Evolutionary conservation across 2,888 invertebrate species (phyloP).

Genomic region (Cataglyphis rosenhaueri): DNA sequence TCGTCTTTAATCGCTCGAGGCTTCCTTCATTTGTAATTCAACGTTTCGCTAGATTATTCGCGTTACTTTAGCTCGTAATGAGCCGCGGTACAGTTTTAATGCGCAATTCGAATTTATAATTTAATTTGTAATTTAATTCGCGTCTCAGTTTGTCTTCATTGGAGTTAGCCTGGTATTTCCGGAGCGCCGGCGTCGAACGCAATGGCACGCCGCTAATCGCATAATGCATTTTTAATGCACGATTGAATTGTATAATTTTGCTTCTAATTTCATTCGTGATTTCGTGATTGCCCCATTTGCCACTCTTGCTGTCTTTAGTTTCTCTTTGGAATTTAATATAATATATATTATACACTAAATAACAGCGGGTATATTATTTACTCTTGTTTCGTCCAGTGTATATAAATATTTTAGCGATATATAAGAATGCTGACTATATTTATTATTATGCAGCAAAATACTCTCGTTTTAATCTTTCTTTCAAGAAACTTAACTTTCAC

Average conservation of each 20-base stretch:
- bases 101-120: slow-evolving; percentile 43
- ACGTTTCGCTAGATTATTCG: slow-evolving; percentile 19
- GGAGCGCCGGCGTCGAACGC: slow-evolving; percentile 7
- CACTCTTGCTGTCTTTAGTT: neutral
- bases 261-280: slow-evolving; percentile 16
- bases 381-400: neutral
- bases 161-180: slow-evolving; percentile 6
- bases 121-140: slow-evolving; percentile 48
- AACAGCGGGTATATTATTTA: neutral
- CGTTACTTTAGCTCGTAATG: slow-evolving; percentile 19
- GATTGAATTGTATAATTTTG: slow-evolving; percentile 15
- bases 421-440: slow-evolving; percentile 1
- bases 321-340: slow-evolving; percentile 1
- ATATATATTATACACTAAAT: neutral
- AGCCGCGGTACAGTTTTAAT: slow-evolving; percentile 27
- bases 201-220: slow-evolving; percentile 26
- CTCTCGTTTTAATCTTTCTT: slow-evolving; percentile 35
- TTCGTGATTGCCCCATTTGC: neutral
- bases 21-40: slow-evolving; percentile 22
- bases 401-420: neutral
- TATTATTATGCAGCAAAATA: slow-evolving; percentile 41
- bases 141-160: slow-evolving; percentile 26
- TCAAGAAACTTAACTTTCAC: slow-evolving; percentile 18
- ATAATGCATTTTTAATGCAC: slow-evolving; percentile 43
- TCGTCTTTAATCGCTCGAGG: slow-evolving; percentile 17